Percentiles rank a stretch among this genome's conserved stretches.
Conservation (phyloP, 2,888 invertebrate species). For the Tachina lurida region DNA sequence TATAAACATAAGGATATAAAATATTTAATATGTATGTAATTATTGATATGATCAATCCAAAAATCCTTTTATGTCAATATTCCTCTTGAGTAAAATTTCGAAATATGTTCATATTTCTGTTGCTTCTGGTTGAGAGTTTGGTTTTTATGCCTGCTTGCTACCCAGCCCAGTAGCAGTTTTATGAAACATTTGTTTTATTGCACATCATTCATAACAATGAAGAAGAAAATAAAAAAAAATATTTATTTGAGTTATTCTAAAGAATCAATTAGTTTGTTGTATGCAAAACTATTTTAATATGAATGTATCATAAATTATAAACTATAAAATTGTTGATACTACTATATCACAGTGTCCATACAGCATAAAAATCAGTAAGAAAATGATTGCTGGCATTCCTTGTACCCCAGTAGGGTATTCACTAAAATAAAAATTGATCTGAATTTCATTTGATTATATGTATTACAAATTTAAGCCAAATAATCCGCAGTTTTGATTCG, state of each 20-base stretch:
- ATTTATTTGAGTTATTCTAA: slow-evolving; percentile 35
- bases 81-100: background rate
- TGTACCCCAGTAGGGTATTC: too few species aligned
- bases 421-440: too few species aligned
- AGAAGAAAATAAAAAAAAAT: slow-evolving; percentile 34
- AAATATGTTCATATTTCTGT: background rate
- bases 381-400: background rate
- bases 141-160: too few species aligned
- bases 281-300: background rate
- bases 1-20: background rate
- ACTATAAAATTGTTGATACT: background rate
- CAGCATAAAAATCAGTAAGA: background rate
- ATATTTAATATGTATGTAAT: background rate
- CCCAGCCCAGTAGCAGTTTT: too few species aligned
- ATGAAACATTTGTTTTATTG: too few species aligned
- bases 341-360: background rate
- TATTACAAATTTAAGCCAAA: too few species aligned
- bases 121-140: background rate
- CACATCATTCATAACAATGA: slow-evolving; percentile 8
- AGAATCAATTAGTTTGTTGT: slow-evolving; percentile 51
- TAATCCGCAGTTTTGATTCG: too few species aligned
- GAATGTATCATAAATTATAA: background rate
- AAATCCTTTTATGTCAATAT: background rate
- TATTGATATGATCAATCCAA: background rate
- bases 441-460: too few species aligned